Conservation (phyloP, 2,888 invertebrate genomes). For the Trichopria drosophilae region DNA sequence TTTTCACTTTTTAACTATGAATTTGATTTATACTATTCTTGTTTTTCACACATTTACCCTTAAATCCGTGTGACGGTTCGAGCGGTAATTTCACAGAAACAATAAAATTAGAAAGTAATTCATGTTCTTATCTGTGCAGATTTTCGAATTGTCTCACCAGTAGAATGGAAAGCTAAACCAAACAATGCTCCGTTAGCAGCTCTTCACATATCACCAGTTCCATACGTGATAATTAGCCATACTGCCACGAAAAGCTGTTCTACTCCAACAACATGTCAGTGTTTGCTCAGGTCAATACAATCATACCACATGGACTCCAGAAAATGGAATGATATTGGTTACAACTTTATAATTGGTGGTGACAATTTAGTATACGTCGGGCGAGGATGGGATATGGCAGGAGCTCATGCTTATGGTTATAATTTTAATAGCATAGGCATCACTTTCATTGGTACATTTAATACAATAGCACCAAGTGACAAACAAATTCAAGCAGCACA, state of each 20-base stretch:
- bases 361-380: conserved; percentile 76
- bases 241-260: conserved; percentile 52
- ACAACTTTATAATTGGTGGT: conserved; percentile 79
- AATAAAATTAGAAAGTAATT: too few species aligned
- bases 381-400: conserved; percentile 73
- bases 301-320: conserved; percentile 67
- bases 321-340: conserved; percentile 61
- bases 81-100: too few species aligned
- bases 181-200: too few species aligned
- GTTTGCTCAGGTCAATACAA: conserved; percentile 46
- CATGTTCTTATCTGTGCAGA: too few species aligned
- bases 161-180: too few species aligned
- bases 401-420: conserved; percentile 71
- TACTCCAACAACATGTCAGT: conserved; percentile 43
- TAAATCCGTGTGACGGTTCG: too few species aligned
- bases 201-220: too few species aligned
- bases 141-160: too few species aligned
- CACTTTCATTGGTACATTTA: conserved; percentile 75
- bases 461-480: conserved; percentile 48
- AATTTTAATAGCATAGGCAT: conserved; percentile 71
- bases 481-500: conserved; percentile 63
- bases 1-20: too few species aligned
- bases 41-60: too few species aligned
- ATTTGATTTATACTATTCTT: too few species aligned
- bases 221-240: conserved; percentile 49